Evolutionary conservation across 2,113 vertebrate species (phyloP).

Genomic region (Elgaria multicarinata): DNA sequence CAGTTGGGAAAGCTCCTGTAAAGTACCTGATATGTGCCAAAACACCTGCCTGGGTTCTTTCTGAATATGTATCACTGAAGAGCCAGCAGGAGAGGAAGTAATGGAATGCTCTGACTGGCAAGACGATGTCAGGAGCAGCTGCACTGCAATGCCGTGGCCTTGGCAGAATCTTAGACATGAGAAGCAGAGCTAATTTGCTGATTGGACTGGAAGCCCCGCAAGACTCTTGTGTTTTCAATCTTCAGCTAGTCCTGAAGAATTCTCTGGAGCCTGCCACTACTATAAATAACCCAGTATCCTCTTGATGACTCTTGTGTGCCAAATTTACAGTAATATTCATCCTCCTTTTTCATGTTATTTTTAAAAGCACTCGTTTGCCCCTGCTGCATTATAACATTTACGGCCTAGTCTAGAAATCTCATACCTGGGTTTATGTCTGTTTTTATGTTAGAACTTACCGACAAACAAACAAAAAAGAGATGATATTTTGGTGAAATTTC

Average conservation of each 20-base stretch:
- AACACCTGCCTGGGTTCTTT: constrained; percentile 62
- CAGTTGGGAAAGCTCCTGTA: constrained; percentile 9
- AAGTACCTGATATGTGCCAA: constrained; percentile 73
- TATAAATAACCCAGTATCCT: constrained; percentile 26
- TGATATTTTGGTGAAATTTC: constrained; percentile 13
- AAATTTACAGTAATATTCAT: constrained; percentile 68
- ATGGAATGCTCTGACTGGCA: constrained; percentile 14
- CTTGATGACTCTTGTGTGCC: constrained; percentile 71
- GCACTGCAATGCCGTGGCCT: constrained; percentile 2
- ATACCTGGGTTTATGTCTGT: not conserved
- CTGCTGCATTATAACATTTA: not conserved
- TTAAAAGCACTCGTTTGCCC: constrained; percentile 34
- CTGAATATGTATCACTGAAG: constrained; percentile 59
- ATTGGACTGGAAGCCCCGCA: not conserved
- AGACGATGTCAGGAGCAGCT: constrained; percentile 25
- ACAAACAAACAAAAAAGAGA: constrained; percentile 2
- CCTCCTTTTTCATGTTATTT: constrained; percentile 63
- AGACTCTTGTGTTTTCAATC: not conserved
- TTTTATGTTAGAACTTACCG: not conserved
- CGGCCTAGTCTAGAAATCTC: constrained; percentile 19
- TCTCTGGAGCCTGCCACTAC: not conserved
- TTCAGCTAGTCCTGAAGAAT: not conserved
- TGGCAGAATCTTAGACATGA: constrained; percentile 42
- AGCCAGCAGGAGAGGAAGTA: constrained; percentile 60
- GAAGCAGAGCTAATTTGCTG: not conserved